Evolutionary conservation across 2,113 vertebrate species (phyloP).

Genomic region (Coturnix japonica): DNA sequence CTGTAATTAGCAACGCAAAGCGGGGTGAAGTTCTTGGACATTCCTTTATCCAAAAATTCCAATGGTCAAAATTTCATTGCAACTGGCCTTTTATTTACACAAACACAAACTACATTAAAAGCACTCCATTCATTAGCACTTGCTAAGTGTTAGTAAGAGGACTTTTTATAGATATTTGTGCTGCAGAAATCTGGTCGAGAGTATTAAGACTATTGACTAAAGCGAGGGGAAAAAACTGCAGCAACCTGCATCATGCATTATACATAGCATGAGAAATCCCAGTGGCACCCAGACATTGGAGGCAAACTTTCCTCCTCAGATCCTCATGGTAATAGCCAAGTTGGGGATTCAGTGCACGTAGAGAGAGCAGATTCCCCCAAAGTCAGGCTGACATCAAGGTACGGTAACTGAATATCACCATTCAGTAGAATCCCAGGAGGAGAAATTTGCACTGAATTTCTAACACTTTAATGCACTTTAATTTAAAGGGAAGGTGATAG

Average conservation of each 20-base stretch:
- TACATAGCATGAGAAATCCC: conserved; percentile 22
- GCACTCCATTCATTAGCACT: background rate
- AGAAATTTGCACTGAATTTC: conserved; percentile 4
- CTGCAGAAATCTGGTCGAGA: background rate
- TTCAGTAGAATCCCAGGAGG: background rate
- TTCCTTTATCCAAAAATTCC: background rate
- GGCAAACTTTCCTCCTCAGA: conserved; percentile 5
- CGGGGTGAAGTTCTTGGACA: background rate
- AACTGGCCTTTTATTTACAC: background rate
- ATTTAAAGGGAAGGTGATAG: background rate
- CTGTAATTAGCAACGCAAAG: background rate
- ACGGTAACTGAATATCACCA: conserved; percentile 7
- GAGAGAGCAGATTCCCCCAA: conserved; percentile 23
- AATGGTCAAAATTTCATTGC: background rate
- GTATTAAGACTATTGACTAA: background rate
- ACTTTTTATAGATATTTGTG: background rate
- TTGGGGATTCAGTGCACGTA: conserved; percentile 1
- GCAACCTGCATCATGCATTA: conserved; percentile 14
- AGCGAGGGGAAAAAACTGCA: background rate
- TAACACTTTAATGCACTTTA: background rate
- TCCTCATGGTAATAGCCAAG: background rate
- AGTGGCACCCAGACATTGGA: background rate
- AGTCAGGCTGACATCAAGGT: conserved; percentile 47
- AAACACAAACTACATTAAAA: background rate
- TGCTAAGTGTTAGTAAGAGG: background rate